phyloP scores from a whole-genome alignment of 1,140 invertebrate species.

The Sinella curviseta region DNA sequence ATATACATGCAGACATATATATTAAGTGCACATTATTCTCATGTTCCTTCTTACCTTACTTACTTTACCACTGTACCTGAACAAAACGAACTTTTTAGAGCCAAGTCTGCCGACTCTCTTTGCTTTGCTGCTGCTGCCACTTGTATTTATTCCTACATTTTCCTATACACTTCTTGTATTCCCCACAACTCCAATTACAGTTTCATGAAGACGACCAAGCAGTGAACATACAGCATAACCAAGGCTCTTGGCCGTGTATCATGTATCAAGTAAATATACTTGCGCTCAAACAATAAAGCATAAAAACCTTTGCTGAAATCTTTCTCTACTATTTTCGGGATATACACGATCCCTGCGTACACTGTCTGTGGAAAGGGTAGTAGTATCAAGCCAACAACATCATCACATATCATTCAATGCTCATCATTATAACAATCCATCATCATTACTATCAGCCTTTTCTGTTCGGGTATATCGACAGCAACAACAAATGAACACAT shows the following conservation, averaged over 20 bases:
- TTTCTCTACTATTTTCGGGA: no score
- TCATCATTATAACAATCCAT: not conserved
- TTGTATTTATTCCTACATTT: not conserved
- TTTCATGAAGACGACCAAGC: slow-evolving; percentile 20
- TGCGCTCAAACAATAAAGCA: not conserved
- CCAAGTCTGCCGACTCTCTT: not conserved
- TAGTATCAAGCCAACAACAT: not conserved
- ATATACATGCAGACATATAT: not conserved
- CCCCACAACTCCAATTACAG: slow-evolving; percentile 17
- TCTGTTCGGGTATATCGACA: not conserved
- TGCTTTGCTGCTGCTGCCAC: not conserved
- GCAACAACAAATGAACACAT: not conserved
- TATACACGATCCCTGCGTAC: not conserved
- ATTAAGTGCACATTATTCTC: not conserved
- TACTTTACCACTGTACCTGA: not conserved
- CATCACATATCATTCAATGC: not conserved
- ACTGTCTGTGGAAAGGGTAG: not conserved
- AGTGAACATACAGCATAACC: slow-evolving; percentile 11
- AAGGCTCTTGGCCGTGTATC: not conserved
- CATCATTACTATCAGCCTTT: not conserved
- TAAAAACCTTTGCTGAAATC: no score
- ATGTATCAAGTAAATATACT: not conserved
- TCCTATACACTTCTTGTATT: slow-evolving; percentile 11
- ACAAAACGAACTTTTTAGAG: not conserved
- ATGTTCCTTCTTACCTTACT: not conserved